Conservation (phyloP, 1,140 invertebrate genomes). For the Rhagoletis zephyria region DNA sequence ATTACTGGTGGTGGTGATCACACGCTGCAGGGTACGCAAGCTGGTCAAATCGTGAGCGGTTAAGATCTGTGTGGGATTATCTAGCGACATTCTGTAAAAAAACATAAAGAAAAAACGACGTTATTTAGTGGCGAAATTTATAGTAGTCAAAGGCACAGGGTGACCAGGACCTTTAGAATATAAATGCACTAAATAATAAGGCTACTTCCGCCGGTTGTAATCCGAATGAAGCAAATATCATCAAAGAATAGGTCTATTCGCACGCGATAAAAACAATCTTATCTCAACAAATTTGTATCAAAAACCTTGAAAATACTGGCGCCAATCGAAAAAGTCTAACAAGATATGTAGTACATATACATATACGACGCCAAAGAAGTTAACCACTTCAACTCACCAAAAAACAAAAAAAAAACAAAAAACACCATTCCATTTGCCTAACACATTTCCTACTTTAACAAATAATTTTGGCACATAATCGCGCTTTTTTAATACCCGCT, state of each 20-base stretch:
- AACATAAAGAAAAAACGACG: conserved; percentile 47
- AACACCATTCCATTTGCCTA: neutral
- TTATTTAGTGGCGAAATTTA: neutral
- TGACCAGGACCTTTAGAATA: neutral
- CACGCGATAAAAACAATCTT: no score
- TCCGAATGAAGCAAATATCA: no score
- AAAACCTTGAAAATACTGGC: no score
- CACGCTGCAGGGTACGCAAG: conserved; percentile 59
- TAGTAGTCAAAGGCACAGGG: neutral
- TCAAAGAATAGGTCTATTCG: no score
- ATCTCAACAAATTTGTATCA: no score
- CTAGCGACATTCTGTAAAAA: conserved; percentile 70
- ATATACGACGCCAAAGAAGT: neutral
- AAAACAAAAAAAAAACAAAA: conserved; percentile 24
- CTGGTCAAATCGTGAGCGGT: conserved; percentile 66
- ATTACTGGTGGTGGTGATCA: conserved; percentile 53
- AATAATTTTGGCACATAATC: conserved; percentile 38
- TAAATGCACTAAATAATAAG: no score
- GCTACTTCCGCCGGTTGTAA: no score
- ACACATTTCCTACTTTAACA: conserved; percentile 1
- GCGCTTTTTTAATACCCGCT: neutral
- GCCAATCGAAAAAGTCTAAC: no score
- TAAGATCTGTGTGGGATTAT: conserved; percentile 70
- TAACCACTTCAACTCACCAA: neutral
- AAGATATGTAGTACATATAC: no score